Percentiles rank a stretch among this genome's conserved stretches.
Conservation (phyloP, 2,888 invertebrate genomes). For the Anodontia alba region DNA sequence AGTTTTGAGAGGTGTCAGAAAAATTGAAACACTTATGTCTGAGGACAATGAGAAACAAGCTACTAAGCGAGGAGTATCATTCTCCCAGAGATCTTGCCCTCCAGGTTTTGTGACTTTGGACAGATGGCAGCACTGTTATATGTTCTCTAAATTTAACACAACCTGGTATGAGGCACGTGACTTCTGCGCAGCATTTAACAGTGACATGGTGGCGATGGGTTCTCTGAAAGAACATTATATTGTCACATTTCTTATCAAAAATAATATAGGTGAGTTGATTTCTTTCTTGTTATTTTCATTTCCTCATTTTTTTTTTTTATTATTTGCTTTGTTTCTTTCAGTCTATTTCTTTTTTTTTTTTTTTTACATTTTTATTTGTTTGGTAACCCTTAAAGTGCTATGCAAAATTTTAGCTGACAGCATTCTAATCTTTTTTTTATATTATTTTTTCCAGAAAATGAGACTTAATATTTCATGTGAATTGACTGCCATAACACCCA, state of each 20-base stretch:
- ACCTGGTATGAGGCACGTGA: conserved; percentile 80
- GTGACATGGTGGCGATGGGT: conserved; percentile 74
- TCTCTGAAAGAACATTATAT: conserved; percentile 78
- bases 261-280: conserved; percentile 68
- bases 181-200: conserved; percentile 77
- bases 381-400: too few relatives aligned
- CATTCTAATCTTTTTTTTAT: too few relatives aligned
- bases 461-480: too few relatives aligned
- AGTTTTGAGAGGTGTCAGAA: conserved; percentile 71
- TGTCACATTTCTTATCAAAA: conserved; percentile 77
- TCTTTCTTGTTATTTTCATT: background rate
- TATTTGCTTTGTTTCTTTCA: too few relatives aligned
- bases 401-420: too few relatives aligned
- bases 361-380: too few relatives aligned
- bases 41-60: conserved; percentile 25
- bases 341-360: background rate
- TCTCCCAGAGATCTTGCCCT: conserved; percentile 65
- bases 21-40: conserved; percentile 63
- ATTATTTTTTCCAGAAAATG: too few relatives aligned
- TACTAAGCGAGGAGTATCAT: conserved; percentile 7
- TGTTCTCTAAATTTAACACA: conserved; percentile 77
- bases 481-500: too few relatives aligned
- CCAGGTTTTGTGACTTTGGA: conserved; percentile 71
- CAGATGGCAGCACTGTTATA: conserved; percentile 76
- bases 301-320: background rate